Base-by-base conservation (phyloP, 2,797 vertebrate species). In the Furcifer pardalis region DNA sequence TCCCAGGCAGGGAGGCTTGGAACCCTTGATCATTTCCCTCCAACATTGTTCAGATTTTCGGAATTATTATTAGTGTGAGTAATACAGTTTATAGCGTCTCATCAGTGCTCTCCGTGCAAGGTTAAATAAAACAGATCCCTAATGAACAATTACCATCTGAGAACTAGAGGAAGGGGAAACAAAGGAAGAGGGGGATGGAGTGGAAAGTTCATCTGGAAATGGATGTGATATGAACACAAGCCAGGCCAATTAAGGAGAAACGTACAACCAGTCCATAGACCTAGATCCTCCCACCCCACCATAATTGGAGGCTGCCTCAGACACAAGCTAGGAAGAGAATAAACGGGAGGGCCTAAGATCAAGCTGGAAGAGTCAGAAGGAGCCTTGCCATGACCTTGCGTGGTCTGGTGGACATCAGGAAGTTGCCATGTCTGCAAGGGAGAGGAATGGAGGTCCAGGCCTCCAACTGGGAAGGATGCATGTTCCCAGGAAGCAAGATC, bases 71-170 rank as follows among this genome's bases (percentile, higher is more conserved):
- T 77, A 68, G 46, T 17, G 62, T 60, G 68, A 72, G 79, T 56
- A 77, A 83, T 68, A 15, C 63, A 77, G 73, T 68, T 83, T 83
- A 77, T 32, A 15, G 62, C 68, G 32, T 72, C 49, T 46, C 63
- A 32, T 40, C 46, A 25, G 4, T 30, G 15, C 62, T 66, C 35
- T n/a, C 63, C 32, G 62, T 59, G 42, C 46, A 40, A 59, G 73
- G 82, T 77, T 83, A 83, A 77, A 77, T 42, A 59, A 77, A 83
- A 59, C 63, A 77, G 74, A 83, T 77, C 44, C 73, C 46, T 7
- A 3, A 52, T 56, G 62, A 83, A 52, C n/a, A 73, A 83, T 49
- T n/a, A 52, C 37, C 19, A 27, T 37, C 74, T 32, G 7, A 44
- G n/a, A 69, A 49, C 7, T 6, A 44, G 82, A 83, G 63, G 59